phyloP scores from a whole-genome alignment of 2,888 invertebrate species.

The Shargacucullia verbasci region DNA sequence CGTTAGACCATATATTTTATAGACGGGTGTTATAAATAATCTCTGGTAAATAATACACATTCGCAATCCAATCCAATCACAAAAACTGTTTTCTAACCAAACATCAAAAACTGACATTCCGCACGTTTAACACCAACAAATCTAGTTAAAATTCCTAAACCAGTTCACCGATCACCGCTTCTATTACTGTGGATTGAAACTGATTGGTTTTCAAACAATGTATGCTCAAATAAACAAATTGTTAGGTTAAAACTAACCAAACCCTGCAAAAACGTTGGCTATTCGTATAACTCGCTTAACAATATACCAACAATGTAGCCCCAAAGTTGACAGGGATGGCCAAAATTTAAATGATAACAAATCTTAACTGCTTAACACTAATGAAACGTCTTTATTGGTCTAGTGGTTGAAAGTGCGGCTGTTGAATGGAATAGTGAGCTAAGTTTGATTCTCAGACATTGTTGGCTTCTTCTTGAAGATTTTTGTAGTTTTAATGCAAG shows the following conservation, averaged over 20 bases:
- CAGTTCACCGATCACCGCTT: constrained; percentile 4
- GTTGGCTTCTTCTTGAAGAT: too few species aligned
- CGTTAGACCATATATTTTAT: too few species aligned
- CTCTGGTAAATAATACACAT: too few species aligned
- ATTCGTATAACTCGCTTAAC: constrained; percentile 49
- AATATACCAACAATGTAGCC: constrained; percentile 55
- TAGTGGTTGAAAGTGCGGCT: too few species aligned
- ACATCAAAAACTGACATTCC: constrained; percentile 10
- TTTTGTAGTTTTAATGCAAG: neutral
- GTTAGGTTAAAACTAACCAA: constrained; percentile 54
- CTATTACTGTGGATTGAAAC: constrained; percentile 39
- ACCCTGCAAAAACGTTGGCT: constrained; percentile 47
- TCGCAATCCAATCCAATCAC: too few species aligned
- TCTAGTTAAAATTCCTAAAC: constrained; percentile 21
- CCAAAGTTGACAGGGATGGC: constrained; percentile 50
- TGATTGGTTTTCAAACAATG: constrained; percentile 50
- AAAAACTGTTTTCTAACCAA: neutral
- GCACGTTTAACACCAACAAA: constrained; percentile 8
- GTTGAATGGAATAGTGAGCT: too few species aligned
- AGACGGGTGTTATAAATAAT: too few species aligned
- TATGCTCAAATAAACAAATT: constrained; percentile 56
- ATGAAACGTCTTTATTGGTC: too few species aligned
- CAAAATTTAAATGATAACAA: neutral
- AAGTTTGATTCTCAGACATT: too few species aligned
- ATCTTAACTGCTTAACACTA: too few species aligned